Conservation (phyloP, 2,888 invertebrate genomes). For the Drymonia ruficornis region DNA sequence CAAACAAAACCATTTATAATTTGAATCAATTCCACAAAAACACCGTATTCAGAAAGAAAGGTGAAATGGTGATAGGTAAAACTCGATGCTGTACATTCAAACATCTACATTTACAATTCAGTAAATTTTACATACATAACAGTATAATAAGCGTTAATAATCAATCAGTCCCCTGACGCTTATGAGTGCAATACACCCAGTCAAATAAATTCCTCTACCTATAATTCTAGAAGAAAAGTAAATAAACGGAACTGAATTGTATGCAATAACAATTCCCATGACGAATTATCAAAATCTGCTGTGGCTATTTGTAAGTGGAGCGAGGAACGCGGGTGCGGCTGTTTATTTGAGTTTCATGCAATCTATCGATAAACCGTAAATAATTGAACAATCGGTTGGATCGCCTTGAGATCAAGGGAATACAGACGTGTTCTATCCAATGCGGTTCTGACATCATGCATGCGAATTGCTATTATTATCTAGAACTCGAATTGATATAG, state of each 20-base stretch:
- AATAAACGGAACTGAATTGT: neutral
- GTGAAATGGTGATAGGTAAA: neutral
- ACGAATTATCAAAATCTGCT: conserved; percentile 25
- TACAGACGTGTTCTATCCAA: neutral
- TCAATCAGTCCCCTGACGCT: neutral
- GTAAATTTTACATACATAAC: conserved; percentile 17
- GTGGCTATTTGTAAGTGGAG: conserved; percentile 27
- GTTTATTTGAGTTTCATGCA: neutral
- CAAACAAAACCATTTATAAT: too few species aligned
- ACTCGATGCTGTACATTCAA: neutral
- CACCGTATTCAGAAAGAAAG: neutral
- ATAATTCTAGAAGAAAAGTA: neutral
- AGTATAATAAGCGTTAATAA: neutral
- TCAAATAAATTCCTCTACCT: too few species aligned
- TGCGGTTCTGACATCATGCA: too few species aligned
- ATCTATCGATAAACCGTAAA: neutral
- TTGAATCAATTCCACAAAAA: too few species aligned
- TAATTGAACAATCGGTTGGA: neutral
- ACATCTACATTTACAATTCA: conserved; percentile 10
- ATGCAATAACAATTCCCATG: too few species aligned
- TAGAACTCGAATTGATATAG: too few species aligned
- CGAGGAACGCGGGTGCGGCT: conserved; percentile 14
- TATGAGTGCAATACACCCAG: neutral
- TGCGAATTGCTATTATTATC: too few species aligned
- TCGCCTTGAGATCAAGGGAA: neutral